Evolutionary conservation across 1,140 invertebrate genomes (phyloP).

Genomic region (Batillaria attramentaria): DNA sequence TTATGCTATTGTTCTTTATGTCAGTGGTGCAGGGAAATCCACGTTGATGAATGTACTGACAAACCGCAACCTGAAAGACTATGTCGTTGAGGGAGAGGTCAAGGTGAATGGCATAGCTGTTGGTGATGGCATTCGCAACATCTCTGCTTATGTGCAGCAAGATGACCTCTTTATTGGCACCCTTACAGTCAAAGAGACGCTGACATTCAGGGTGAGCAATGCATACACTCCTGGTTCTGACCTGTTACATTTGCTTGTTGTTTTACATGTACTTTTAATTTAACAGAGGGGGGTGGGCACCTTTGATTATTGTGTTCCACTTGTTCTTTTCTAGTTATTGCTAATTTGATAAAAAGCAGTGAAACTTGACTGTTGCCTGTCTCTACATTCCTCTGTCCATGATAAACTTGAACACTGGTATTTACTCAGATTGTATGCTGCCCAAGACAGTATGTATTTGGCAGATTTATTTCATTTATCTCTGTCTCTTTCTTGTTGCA

Average conservation of each 20-base stretch:
- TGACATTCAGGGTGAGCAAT: constrained; percentile 73
- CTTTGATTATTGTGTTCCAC: neutral
- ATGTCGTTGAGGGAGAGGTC: constrained; percentile 81
- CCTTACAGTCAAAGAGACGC: constrained; percentile 75
- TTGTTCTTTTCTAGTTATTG: neutral
- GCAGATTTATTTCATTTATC: neutral
- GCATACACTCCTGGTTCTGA: neutral
- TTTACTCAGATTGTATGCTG: neutral
- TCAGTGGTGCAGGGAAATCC: constrained; percentile 94
- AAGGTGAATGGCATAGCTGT: constrained; percentile 21
- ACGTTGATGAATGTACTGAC: constrained; percentile 93
- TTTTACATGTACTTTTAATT: neutral
- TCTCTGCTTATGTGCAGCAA: constrained; percentile 96
- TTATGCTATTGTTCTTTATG: constrained; percentile 13
- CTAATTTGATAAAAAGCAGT: neutral
- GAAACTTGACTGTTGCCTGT: neutral
- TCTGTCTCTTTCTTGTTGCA: constrained; percentile 69
- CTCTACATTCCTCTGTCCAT: neutral
- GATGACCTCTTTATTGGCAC: constrained; percentile 76
- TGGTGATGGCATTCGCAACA: constrained; percentile 66
- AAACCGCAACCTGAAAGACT: constrained; percentile 80
- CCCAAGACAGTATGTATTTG: neutral
- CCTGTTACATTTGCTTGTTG: neutral
- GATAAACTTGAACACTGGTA: neutral
- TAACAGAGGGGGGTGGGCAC: neutral